Evolutionary conservation across 2,113 vertebrate species (phyloP), one percentile per base, ranked within the genome.

Genomic region (Podarcis muralis): DNA sequence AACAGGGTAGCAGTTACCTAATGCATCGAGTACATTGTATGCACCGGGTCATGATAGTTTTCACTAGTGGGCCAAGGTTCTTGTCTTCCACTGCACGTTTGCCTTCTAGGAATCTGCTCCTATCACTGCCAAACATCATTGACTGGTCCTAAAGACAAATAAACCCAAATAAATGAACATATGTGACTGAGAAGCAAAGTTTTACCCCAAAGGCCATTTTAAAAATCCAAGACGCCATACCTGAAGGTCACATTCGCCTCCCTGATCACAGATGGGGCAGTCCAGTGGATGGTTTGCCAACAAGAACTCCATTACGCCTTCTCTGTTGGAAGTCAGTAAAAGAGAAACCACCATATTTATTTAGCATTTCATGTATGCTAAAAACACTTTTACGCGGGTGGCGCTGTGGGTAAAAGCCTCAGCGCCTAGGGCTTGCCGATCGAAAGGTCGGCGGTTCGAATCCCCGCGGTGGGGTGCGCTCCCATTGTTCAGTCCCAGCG

Each of bases 41-140:
- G 91, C 99, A 99, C 84, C 99, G 98, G 8, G 99, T 99, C 99
- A 99, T 99, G 94, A 99, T 99, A 65, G 99, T 99, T 96, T 99
- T 99, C 86, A 99, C 97, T 78, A 99, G 97, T 0, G 99, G 99
- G 1, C 99, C 99, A 59, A 99, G 98, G 95, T 99, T 99, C 95
- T 99, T 99, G 97, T 99, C 99, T 94, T 99, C 99, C 89, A 99
- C 99, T 2, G 99, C 99, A 92, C 99, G 97, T 92, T 99, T 99
- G 25, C 95, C 96, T 91, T 99, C 99, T 84, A 97, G 95, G 95
- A 99, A 99, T 79, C 99, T 98, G 93, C 99, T 99, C 91, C 99
- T 97, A 87, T 99, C 99, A 59, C 97, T 98, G 91, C 99, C 99
- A 90, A 99, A 99, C 98, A 98, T 98, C 98, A 99, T 99, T 2